Conservation (phyloP, 2,797 vertebrate genomes). For the Oreortyx pictus region DNA sequence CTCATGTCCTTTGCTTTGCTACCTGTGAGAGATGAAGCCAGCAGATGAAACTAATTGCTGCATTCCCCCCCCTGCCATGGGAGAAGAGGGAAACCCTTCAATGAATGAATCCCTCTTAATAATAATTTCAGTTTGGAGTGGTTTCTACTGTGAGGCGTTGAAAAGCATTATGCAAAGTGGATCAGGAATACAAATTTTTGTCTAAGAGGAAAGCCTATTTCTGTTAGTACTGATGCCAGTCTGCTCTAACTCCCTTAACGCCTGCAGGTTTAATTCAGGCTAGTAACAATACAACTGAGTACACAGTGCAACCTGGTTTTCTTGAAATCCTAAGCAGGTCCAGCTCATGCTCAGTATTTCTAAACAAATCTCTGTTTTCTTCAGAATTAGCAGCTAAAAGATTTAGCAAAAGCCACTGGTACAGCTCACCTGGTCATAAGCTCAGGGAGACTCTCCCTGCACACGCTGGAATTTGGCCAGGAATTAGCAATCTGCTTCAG, state of each 20-base stretch:
- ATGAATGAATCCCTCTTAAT: background rate
- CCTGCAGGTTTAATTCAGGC: background rate
- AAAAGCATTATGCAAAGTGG: background rate
- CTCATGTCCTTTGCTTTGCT: constrained; percentile 38
- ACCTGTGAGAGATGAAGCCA: constrained; percentile 5
- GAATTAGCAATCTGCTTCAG: background rate
- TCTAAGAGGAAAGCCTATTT: background rate
- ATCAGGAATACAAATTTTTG: background rate
- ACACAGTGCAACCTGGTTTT: background rate
- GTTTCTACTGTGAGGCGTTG: background rate
- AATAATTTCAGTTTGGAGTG: background rate
- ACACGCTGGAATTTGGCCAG: constrained; percentile 3
- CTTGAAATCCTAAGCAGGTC: background rate
- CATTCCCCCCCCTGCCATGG: background rate
- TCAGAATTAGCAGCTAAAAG: background rate
- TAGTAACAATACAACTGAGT: background rate
- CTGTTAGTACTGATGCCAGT: background rate
- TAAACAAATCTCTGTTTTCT: background rate
- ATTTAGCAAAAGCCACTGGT: background rate
- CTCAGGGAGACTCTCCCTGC: background rate
- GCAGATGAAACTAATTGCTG: constrained; percentile 20
- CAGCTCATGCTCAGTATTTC: background rate
- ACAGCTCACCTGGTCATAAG: background rate
- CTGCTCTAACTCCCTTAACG: background rate
- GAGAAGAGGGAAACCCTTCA: constrained; percentile 1